Evolutionary conservation across 2,888 invertebrate genomes (phyloP), one percentile per base, ranked within the genome.

Genomic region (Merodon equestris): DNA sequence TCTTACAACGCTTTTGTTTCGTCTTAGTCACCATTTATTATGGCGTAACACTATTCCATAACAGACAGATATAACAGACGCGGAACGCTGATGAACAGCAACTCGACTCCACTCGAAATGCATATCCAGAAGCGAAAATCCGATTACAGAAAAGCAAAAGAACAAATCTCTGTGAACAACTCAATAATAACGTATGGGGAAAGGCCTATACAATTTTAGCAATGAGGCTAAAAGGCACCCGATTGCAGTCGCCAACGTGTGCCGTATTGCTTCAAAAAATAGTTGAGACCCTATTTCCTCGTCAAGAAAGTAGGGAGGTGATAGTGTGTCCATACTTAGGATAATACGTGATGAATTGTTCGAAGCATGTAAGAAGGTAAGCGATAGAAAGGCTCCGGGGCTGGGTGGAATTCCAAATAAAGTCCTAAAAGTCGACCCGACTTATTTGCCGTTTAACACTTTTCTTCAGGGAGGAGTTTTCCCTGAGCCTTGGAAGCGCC

Each of bases 181-280:
- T 50, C 2, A 50, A 27, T 27, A 50, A 50, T 1, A 34, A 50
- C 34, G 50, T 50, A 27, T 27, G 34, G 34, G 50, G 14, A 14
- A 50, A 50, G n/a, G 50, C 50, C 9, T 34, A 50, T 9, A 27
- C n/a, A 50, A 50, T 50, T 9, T 2, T 27, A 34, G 13, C 14
- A 9, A 50, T 50, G 27, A 50, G 50, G 50, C 34, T 50, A 34
- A 50, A 50, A 14, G 50, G 50, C n/a, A 9, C 34, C 50, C 34
- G 50, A 27, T 9, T 50, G 34, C 50, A 50, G 34, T 50, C 50
- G 14, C 34, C 34, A 13, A 50, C 27, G 14, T 50, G 34, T n/a
- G 19, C 19, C 7, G 27, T 19, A 19, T n/a, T 48, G 48, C 19
- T 48, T 7, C n/a, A n/a, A 9, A 1, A 19, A 19, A 50, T 34